Percentiles rank a stretch among this genome's conserved stretches.
Evolutionary conservation across 2,888 invertebrate species (phyloP).

Genomic region (Drosophila nr. fundita): DNA sequence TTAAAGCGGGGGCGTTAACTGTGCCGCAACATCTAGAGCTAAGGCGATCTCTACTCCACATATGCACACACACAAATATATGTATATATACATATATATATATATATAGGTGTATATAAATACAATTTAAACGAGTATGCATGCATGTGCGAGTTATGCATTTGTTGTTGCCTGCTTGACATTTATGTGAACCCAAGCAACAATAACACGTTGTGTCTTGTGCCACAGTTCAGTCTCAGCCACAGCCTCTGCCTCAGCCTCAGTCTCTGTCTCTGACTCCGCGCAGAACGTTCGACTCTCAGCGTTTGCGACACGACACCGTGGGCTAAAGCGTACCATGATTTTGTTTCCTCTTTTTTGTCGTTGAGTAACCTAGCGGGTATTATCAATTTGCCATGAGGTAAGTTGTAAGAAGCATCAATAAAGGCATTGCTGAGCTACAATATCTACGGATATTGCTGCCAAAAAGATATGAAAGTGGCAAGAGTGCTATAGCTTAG

Average conservation of each 20-base stretch:
- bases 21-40: conserved; percentile 72
- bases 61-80: neutral
- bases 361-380: conserved; percentile 26
- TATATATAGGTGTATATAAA: neutral
- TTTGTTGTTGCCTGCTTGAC: conserved; percentile 74
- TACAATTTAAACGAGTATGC: conserved; percentile 3
- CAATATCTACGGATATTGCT: neutral
- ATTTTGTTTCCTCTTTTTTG: conserved; percentile 5
- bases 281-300: conserved; percentile 60
- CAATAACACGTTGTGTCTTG: conserved; percentile 77
- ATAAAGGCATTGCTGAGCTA: neutral
- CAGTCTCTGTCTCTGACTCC: neutral
- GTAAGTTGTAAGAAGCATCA: neutral
- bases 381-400: neutral
- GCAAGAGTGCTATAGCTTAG: neutral
- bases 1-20: conserved; percentile 70
- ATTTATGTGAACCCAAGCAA: conserved; percentile 79
- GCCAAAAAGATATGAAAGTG: neutral
- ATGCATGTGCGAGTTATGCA: conserved; percentile 30
- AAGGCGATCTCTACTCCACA: conserved; percentile 55
- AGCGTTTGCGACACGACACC: conserved; percentile 58
- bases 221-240: conserved; percentile 40
- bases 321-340: conserved; percentile 57
- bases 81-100: neutral
- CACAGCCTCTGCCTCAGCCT: neutral